Percentiles rank a stretch among this genome's conserved stretches.
phyloP scores from a whole-genome alignment of 2,113 vertebrate species.

The Brachypodius melanocephalos region DNA sequence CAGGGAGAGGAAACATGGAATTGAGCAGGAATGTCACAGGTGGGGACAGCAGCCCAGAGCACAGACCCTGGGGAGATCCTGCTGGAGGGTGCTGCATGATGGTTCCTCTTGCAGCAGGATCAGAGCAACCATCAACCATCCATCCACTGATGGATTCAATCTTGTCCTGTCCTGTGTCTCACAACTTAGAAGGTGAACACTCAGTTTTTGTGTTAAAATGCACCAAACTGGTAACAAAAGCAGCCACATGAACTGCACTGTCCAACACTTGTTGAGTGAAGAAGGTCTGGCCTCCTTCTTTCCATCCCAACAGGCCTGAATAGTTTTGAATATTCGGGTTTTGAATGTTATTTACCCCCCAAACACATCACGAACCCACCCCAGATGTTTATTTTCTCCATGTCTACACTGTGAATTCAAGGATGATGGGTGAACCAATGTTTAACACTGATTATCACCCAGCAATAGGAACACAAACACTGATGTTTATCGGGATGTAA shows the following conservation, averaged over 20 bases:
- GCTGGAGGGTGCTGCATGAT: background rate
- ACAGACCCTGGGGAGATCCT: background rate
- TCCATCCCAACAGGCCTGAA: background rate
- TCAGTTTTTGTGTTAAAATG: background rate
- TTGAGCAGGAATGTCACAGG: background rate
- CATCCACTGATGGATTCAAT: background rate
- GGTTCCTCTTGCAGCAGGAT: background rate
- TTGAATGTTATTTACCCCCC: background rate
- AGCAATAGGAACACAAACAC: background rate
- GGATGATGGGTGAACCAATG: background rate
- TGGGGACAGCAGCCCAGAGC: background rate
- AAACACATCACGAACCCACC: background rate
- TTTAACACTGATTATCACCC: background rate
- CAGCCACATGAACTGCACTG: rapidly evolving
- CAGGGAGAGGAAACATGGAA: background rate
- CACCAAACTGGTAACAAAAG: rapidly evolving
- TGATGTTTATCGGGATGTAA: background rate
- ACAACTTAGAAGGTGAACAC: background rate
- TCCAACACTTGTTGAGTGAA: too few relatives aligned
- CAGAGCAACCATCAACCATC: background rate
- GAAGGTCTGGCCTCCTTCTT: background rate
- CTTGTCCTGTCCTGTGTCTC: background rate
- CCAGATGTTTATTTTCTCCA: background rate
- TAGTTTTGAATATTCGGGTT: background rate
- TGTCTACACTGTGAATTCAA: background rate